These are phyloP conservation scores for Coelopa pilipes DNA, from an alignment of 2,888 invertebrate species.

Conservation along the genomic window DNA sequence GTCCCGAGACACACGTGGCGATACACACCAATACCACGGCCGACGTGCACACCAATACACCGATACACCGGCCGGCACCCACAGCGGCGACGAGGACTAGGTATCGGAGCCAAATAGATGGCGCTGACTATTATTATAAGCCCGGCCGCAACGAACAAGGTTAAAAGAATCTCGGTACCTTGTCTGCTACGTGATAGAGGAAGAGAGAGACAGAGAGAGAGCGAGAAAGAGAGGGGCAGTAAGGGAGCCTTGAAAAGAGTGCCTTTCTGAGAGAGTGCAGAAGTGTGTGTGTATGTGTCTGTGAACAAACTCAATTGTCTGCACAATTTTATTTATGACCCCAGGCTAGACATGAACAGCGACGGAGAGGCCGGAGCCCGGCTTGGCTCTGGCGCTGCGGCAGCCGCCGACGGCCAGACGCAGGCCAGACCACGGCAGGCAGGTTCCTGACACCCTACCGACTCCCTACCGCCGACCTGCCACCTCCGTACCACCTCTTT, in stretches of 20 bases:
- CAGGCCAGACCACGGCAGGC: neutral
- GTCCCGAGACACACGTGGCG: too few species aligned
- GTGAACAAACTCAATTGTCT: slow-evolving; percentile 29
- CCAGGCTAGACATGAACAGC: slow-evolving; percentile 29
- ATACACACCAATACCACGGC: too few species aligned
- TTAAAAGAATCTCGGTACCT: slow-evolving; percentile 21
- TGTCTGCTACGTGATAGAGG: neutral
- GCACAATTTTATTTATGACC: slow-evolving; percentile 32
- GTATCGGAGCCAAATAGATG: slow-evolving; percentile 1
- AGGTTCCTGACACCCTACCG: neutral
- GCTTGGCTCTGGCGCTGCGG: neutral
- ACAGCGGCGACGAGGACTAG: too few species aligned
- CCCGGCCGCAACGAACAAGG: slow-evolving; percentile 13
- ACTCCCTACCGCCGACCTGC: neutral
- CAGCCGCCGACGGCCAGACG: neutral
- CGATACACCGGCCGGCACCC: too few species aligned
- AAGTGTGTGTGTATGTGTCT: slow-evolving; percentile 9
- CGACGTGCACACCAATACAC: too few species aligned
- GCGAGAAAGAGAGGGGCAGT: neutral
- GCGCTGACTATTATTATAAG: slow-evolving; percentile 15
- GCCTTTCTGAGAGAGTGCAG: neutral
- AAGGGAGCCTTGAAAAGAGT: neutral
- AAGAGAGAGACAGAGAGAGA: neutral
- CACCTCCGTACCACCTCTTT: too few species aligned
- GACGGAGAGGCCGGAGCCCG: neutral